phyloP scores from a whole-genome alignment of 2,113 vertebrate genomes.

The Ovis canadensis region DNA sequence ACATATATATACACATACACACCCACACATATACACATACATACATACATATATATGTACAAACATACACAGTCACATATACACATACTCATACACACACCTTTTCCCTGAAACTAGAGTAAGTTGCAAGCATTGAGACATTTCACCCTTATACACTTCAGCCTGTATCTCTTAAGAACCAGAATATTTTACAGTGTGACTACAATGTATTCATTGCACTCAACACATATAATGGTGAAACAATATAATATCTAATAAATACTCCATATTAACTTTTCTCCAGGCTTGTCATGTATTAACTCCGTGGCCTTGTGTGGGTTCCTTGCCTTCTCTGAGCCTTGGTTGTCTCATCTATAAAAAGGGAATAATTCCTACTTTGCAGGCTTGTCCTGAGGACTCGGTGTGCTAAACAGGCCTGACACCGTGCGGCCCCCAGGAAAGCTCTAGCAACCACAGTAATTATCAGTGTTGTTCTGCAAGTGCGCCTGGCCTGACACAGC shows the following conservation, averaged over 20 bases:
- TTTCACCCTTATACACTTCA: background rate
- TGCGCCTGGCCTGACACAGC: background rate
- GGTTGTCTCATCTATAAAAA: background rate
- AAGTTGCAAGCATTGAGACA: background rate
- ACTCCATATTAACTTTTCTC: background rate
- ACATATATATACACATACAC: rapidly evolving
- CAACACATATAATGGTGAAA: background rate
- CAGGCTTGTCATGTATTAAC: background rate
- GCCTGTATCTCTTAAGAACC: background rate
- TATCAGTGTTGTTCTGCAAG: background rate
- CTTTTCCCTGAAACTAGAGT: background rate
- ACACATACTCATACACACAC: rapidly evolving
- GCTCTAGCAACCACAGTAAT: background rate
- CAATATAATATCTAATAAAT: background rate
- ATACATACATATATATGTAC: background rate
- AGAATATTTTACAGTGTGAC: background rate
- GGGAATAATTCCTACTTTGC: background rate
- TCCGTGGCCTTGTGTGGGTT: background rate
- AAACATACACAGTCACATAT: background rate
- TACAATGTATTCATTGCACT: background rate
- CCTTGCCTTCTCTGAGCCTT: background rate
- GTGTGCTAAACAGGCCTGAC: background rate
- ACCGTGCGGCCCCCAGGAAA: background rate
- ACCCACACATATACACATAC: background rate
- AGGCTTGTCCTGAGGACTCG: background rate